Percentiles rank a stretch among this genome's conserved stretches.
phyloP scores from a whole-genome alignment of 2,888 invertebrate species.

The Leptogaster cylindrica region DNA sequence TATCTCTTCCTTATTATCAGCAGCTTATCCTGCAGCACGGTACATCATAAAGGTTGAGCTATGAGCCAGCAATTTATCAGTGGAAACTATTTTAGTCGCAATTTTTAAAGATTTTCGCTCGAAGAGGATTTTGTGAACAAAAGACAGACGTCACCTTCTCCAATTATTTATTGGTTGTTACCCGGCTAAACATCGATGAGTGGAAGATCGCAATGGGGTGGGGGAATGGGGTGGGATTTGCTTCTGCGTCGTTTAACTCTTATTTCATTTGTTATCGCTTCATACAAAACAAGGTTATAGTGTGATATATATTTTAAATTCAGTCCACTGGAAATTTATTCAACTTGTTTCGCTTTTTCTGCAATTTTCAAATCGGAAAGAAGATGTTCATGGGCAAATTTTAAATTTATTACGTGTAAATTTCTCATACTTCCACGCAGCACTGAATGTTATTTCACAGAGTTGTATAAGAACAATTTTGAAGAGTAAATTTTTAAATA shows the following conservation, averaged over 20 bases:
- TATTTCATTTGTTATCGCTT: too few relatives aligned
- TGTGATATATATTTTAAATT: slow-evolving; percentile 20
- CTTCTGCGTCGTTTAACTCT: slow-evolving; percentile 4
- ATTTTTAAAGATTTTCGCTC: slow-evolving; percentile 21
- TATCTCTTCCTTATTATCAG: slow-evolving; percentile 35
- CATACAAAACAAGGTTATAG: slow-evolving; percentile 11
- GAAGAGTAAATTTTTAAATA: too few relatives aligned
- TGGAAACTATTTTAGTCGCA: slow-evolving; percentile 34
- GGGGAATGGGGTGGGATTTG: neutral
- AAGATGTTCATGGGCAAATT: neutral
- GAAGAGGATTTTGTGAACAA: neutral
- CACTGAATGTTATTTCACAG: neutral
- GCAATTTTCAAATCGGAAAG: too few relatives aligned
- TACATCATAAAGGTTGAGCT: slow-evolving; percentile 34
- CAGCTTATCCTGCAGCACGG: slow-evolving; percentile 26
- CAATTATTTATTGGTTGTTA: slow-evolving; percentile 23
- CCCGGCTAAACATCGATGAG: slow-evolving; percentile 16
- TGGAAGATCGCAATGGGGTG: neutral
- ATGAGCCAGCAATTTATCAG: slow-evolving; percentile 26
- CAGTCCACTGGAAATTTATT: too few relatives aligned
- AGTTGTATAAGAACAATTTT: too few relatives aligned
- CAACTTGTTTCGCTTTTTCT: too few relatives aligned
- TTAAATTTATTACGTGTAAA: neutral
- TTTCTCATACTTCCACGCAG: neutral
- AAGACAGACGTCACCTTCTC: slow-evolving; percentile 27